Evolutionary conservation across 2,797 vertebrate genomes (phyloP).

Genomic region (Rousettus madagascariensis): DNA sequence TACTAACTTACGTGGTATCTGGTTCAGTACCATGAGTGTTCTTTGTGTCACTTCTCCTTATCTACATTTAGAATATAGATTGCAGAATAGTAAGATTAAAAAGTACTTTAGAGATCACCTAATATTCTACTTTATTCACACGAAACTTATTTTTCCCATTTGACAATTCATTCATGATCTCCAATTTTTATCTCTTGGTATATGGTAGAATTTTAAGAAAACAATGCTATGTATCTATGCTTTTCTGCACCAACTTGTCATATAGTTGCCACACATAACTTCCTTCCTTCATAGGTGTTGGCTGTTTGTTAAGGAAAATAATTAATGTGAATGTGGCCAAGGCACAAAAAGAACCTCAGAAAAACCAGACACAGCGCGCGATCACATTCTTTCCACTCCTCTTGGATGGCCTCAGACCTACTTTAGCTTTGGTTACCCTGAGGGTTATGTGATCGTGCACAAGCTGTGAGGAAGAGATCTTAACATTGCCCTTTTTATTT

Average conservation of each 20-base stretch:
- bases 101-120: neutral
- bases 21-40: neutral
- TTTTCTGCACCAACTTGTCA: neutral
- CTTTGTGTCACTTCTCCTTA: neutral
- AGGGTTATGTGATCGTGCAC: neutral
- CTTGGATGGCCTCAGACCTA: neutral
- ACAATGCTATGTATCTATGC: neutral
- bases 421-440: neutral
- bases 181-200: neutral
- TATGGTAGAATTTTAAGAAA: constrained; percentile 9
- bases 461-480: neutral
- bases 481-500: neutral
- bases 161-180: neutral
- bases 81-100: neutral
- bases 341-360: neutral
- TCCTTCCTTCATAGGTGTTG: neutral
- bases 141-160: neutral
- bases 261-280: neutral
- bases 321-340: neutral
- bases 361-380: neutral
- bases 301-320: neutral
- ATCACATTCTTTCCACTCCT: neutral
- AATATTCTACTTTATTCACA: neutral
- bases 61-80: neutral
- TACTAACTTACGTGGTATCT: neutral